Evolutionary conservation across 2,888 invertebrate species (phyloP).

Genomic region (Phytoseiulus persimilis): DNA sequence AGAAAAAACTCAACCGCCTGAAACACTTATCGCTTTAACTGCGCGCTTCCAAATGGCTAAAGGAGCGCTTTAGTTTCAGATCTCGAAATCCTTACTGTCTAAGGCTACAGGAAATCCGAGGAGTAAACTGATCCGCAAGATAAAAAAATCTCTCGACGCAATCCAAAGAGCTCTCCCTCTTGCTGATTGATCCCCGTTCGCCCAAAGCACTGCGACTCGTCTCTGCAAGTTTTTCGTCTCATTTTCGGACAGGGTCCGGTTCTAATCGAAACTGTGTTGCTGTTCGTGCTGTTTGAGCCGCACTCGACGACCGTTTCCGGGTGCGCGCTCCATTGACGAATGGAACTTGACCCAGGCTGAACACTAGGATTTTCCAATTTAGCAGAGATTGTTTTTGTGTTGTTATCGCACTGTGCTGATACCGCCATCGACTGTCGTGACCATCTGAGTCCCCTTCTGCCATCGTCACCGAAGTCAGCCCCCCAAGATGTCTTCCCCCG

Average conservation of each 20-base stretch:
- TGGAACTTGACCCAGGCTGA: conserved; percentile 35
- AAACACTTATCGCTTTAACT: background rate
- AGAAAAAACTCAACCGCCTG: too few relatives aligned
- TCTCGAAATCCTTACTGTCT: background rate
- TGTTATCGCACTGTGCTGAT: background rate
- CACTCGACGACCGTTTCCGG: background rate
- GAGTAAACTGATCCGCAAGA: background rate
- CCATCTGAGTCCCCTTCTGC: background rate
- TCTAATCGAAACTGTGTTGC: background rate
- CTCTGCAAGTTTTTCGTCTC: background rate
- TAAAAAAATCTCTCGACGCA: background rate
- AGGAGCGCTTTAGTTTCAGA: background rate
- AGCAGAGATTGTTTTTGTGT: background rate
- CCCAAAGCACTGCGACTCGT: background rate
- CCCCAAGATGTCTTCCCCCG: conserved; percentile 12
- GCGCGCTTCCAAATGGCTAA: background rate
- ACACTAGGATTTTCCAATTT: conserved; percentile 5
- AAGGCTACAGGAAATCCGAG: background rate
- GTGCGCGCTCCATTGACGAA: background rate
- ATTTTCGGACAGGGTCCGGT: background rate
- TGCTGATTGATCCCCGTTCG: background rate
- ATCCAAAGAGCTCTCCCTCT: background rate
- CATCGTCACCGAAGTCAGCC: too few relatives aligned
- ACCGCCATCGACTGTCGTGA: background rate
- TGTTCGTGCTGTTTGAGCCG: background rate